Percentiles rank a stretch among this genome's conserved stretches.
These are phyloP conservation scores for Danio aesculapii DNA, from an alignment of 2,797 vertebrate genomes.

Conservation along the genomic window DNA sequence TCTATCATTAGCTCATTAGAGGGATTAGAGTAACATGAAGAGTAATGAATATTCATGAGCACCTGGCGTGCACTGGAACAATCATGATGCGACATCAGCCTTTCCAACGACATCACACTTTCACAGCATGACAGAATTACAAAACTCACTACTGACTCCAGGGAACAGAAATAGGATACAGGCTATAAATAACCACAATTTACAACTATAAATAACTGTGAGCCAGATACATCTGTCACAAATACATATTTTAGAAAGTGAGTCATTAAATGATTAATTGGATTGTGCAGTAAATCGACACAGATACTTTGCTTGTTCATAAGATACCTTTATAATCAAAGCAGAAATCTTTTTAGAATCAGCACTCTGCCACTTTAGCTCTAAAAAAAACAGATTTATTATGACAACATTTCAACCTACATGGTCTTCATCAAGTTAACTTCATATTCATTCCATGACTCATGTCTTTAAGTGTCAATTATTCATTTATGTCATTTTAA, in stretches of 20 bases:
- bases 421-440: too few species aligned
- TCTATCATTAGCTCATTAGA: constrained; percentile 38
- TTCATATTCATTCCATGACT: too few species aligned
- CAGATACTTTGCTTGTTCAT: not conserved
- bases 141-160: not conserved
- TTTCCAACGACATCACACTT: constrained; percentile 25
- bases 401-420: too few species aligned
- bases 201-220: constrained; percentile 11
- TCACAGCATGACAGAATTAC: constrained; percentile 17
- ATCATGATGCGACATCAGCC: not conserved
- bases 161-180: constrained; percentile 11
- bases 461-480: too few species aligned
- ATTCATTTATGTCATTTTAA: too few species aligned
- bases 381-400: too few species aligned
- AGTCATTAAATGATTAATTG: not conserved
- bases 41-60: constrained; percentile 53
- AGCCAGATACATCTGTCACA: not conserved
- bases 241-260: constrained; percentile 17
- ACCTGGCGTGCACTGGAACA: constrained; percentile 27
- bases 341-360: too few species aligned
- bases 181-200: constrained; percentile 12
- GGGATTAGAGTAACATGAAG: constrained; percentile 40
- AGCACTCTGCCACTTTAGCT: too few species aligned
- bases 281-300: not conserved
- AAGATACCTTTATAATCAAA: too few species aligned